Evolutionary conservation across 2,797 vertebrate species (phyloP), one percentile per base, ranked within the genome.

Genomic region (Adelosebastes latens): DNA sequence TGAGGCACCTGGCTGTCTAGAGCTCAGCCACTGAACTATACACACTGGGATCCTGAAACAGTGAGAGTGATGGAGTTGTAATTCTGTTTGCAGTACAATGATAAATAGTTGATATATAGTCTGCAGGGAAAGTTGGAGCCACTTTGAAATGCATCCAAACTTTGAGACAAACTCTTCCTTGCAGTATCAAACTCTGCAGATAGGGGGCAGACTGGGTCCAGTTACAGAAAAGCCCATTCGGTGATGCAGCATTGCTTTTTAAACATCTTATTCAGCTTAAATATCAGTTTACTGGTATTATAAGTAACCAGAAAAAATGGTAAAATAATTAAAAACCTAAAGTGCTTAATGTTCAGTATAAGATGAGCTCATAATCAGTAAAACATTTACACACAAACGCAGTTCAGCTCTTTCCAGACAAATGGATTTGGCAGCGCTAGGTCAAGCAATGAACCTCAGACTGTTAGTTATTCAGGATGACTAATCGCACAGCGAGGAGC

Each of bases 131-230:
- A 65, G 72, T 8, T 72, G 31, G 24, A 67, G 59, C 34, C 3
- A 53, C 1, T 52, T 55, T 66, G 25, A 75, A 72, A 72, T 25
- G 13, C 34, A 55, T 53, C 75, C 67, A 71, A 67, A 79, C 34
- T 29, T 16, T 18, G 42, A 71, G 53, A 4, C 6, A 2, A 29
- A 24, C 53, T 16, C 20, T 53, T 16, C 4, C 9, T 68, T 91
- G 92, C 89, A 94, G 80, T 89, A 81, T 52, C 59, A 22, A 0
- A 5, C 42, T 60, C 65, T 8, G 69, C 85, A 84, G 83, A 73
- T 65, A 94, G 95, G 86, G 88, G 94, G 91, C 92, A 87, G 78
- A 29, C 63, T 88, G 63, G 79, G 69, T 79, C 81, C 76, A 85
- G 79, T 13, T 22, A 83, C 79, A 81, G n/a, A 77, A 24, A 32